These are phyloP conservation scores for Sakesphorus luctuosus DNA, from an alignment of 2,113 vertebrate species.

Conservation along the genomic window DNA sequence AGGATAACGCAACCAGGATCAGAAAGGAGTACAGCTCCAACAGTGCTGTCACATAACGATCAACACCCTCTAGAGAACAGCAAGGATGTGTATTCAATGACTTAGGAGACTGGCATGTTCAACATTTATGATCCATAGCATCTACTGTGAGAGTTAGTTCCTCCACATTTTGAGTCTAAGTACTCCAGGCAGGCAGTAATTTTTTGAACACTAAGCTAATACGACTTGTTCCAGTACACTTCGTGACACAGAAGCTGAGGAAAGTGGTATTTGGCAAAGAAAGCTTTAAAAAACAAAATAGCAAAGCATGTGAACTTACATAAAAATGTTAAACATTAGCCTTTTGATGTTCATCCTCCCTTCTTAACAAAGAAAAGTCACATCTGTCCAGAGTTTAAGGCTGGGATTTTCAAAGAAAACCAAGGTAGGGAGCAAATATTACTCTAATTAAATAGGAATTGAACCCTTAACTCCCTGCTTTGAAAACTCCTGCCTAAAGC, in stretches of 20 bases:
- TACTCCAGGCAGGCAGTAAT: neutral
- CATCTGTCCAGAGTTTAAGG: neutral
- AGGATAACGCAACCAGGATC: neutral
- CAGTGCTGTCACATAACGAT: neutral
- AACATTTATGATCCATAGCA: neutral
- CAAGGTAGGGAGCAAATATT: conserved; percentile 17
- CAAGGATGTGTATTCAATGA: neutral
- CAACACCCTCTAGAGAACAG: neutral
- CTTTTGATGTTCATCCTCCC: conserved; percentile 39
- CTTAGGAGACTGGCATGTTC: neutral
- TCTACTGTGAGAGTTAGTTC: neutral
- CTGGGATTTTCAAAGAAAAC: conserved; percentile 17
- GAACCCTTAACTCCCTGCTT: neutral
- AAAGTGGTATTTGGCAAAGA: neutral
- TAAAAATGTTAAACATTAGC: conserved; percentile 10
- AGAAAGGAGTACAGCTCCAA: rapidly evolving
- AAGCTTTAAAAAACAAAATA: conserved; percentile 1
- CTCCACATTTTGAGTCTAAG: neutral
- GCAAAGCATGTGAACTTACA: neutral
- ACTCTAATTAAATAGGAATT: conserved; percentile 34
- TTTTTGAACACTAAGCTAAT: neutral
- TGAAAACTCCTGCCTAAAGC: conserved; percentile 40
- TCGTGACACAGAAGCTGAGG: neutral
- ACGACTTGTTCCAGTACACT: neutral
- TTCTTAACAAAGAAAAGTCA: conserved; percentile 19